Percentiles rank a stretch among this genome's conserved stretches.
Conservation (phyloP, 2,888 invertebrate genomes). For the Caenorhabditis sinica region DNA sequence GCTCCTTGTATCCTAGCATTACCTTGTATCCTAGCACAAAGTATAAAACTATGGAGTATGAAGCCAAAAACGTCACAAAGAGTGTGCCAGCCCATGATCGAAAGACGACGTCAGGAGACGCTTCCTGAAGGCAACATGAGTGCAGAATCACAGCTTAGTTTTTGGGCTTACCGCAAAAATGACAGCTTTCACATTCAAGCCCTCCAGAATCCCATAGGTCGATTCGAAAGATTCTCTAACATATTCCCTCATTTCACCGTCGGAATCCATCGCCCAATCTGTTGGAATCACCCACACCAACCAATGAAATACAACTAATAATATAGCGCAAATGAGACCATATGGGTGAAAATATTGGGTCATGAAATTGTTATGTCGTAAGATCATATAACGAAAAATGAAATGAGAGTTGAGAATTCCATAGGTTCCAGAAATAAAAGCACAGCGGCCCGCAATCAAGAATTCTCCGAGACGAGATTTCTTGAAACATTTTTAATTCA, state of each 20-base stretch:
- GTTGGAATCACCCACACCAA: not conserved
- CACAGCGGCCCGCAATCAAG: constrained; percentile 1
- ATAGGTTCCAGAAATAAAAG: constrained; percentile 36
- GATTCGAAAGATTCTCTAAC: constrained; percentile 5
- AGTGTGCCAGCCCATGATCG: constrained; percentile 16
- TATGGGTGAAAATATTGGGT: constrained; percentile 17
- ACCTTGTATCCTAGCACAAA: constrained; percentile 23
- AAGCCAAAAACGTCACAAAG: not conserved
- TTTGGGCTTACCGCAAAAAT: not conserved
- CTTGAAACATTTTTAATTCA: not conserved
- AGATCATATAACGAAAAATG: not conserved
- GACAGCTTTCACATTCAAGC: not conserved
- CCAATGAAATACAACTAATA: not conserved
- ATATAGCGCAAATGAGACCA: constrained; percentile 2
- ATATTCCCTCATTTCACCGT: not conserved
- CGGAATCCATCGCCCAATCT: not conserved
- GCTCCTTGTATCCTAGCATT: too few species aligned
- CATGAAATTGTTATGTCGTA: not conserved
- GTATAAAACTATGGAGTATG: not conserved
- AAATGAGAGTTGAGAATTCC: constrained; percentile 36
- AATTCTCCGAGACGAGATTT: not conserved
- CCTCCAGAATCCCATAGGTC: not conserved
- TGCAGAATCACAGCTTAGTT: too few species aligned
- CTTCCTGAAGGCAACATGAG: constrained; percentile 7
- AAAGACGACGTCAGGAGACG: not conserved